These are phyloP conservation scores for Altica lythri DNA, from an alignment of 2,888 invertebrate genomes.

Conservation along the genomic window DNA sequence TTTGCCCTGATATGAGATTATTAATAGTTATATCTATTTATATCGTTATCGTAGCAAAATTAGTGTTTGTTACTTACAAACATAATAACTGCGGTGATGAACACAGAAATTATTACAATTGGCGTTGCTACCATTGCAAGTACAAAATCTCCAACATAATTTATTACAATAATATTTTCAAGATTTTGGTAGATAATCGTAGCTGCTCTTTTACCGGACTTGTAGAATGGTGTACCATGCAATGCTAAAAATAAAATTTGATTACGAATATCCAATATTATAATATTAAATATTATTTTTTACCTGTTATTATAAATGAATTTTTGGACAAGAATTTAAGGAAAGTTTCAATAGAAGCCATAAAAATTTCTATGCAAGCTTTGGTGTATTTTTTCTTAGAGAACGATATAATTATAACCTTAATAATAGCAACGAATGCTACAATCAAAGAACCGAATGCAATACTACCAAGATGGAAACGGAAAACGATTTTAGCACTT, in stretches of 20 bases:
- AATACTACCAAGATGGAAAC: constrained; percentile 43
- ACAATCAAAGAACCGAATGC: constrained; percentile 44
- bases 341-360: constrained; percentile 35
- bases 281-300: background rate
- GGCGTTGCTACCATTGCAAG: constrained; percentile 40
- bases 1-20: too few relatives aligned
- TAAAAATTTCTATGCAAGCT: constrained; percentile 26
- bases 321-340: constrained; percentile 45
- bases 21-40: too few relatives aligned
- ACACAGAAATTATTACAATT: constrained; percentile 36
- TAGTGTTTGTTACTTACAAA: constrained; percentile 36
- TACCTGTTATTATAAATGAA: constrained; percentile 47
- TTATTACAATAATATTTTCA: constrained; percentile 41
- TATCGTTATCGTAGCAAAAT: too few relatives aligned
- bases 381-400: constrained; percentile 33
- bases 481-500: constrained; percentile 36
- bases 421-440: constrained; percentile 40
- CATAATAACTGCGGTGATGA: constrained; percentile 32
- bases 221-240: constrained; percentile 46
- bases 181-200: constrained; percentile 43
- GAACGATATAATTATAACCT: constrained; percentile 31
- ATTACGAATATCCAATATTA: constrained; percentile 1
- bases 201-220: constrained; percentile 45
- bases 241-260: constrained; percentile 40
- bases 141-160: constrained; percentile 45